phyloP scores from a whole-genome alignment of 2,888 invertebrate species.

The Deilephila elpenor region DNA sequence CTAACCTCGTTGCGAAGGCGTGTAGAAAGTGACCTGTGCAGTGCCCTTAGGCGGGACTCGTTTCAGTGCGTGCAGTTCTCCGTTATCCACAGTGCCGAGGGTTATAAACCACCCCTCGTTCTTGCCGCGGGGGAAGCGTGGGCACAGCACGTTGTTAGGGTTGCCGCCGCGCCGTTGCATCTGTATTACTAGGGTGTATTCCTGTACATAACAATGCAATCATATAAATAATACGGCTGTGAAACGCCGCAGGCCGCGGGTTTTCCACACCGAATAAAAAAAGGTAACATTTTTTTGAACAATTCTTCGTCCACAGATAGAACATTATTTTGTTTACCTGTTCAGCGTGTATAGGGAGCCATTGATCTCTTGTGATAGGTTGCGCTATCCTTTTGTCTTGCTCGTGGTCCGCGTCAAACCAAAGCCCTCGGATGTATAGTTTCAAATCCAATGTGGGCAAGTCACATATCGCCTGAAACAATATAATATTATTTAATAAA shows the following conservation, averaged over 20 bases:
- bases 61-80: slow-evolving; percentile 93
- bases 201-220: slow-evolving; percentile 60
- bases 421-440: slow-evolving; percentile 84
- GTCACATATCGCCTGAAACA: slow-evolving; percentile 83
- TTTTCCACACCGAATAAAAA: no score
- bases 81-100: slow-evolving; percentile 88
- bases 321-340: slow-evolving; percentile 69
- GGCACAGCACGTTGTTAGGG: slow-evolving; percentile 88
- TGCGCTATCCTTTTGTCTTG: slow-evolving; percentile 69
- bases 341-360: slow-evolving; percentile 87
- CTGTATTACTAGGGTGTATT: slow-evolving; percentile 88
- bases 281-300: no score
- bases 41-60: slow-evolving; percentile 85
- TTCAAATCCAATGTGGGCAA: slow-evolving; percentile 87
- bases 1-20: slow-evolving; percentile 64
- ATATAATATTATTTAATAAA: background rate
- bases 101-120: slow-evolving; percentile 98
- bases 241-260: no score
- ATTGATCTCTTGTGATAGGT: slow-evolving; percentile 68
- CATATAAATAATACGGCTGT: no score
- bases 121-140: slow-evolving; percentile 95
- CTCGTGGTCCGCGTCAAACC: slow-evolving; percentile 72
- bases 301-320: no score
- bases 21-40: slow-evolving; percentile 67
- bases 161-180: slow-evolving; percentile 82